A percentile compares a stretch with the other conserved stretches of the same genome.
Evolutionary conservation across 1,140 invertebrate species (phyloP).

Genomic region (Whitmania pigra): DNA sequence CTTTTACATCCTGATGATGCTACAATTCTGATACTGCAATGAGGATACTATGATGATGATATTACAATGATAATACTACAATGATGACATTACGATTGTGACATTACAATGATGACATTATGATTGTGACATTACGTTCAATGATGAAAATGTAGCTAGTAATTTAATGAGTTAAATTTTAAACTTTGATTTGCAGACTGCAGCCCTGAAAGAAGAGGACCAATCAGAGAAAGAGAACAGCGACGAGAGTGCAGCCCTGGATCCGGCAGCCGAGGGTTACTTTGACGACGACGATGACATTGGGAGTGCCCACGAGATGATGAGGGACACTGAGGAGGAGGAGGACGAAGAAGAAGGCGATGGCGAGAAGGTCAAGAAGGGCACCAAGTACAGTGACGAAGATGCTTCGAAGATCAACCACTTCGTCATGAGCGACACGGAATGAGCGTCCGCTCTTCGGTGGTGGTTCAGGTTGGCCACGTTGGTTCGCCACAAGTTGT

Average conservation of each 20-base stretch:
- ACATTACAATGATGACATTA: too few species aligned
- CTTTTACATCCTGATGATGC: too few species aligned
- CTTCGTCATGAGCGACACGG: slow-evolving; percentile 6
- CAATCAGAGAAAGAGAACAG: neutral
- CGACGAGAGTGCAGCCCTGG: neutral
- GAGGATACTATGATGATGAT: too few species aligned
- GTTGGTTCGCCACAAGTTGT: too few species aligned
- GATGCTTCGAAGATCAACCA: slow-evolving; percentile 8
- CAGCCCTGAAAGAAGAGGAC: slow-evolving; percentile 4
- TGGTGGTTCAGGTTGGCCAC: too few species aligned
- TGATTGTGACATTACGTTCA: too few species aligned
- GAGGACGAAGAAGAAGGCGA: neutral
- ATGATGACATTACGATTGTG: too few species aligned
- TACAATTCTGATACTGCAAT: too few species aligned
- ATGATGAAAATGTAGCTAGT: too few species aligned
- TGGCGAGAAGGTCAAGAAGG: neutral
- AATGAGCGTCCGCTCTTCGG: neutral
- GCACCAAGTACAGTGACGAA: neutral
- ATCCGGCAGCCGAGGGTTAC: neutral
- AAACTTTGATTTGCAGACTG: neutral
- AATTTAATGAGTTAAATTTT: too few species aligned
- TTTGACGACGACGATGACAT: slow-evolving; percentile 5
- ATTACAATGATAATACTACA: too few species aligned
- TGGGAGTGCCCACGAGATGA: slow-evolving; percentile 5
- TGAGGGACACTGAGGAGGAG: neutral